Base-by-base conservation (phyloP, 2,797 vertebrate genomes). In the Varecia variegata region DNA sequence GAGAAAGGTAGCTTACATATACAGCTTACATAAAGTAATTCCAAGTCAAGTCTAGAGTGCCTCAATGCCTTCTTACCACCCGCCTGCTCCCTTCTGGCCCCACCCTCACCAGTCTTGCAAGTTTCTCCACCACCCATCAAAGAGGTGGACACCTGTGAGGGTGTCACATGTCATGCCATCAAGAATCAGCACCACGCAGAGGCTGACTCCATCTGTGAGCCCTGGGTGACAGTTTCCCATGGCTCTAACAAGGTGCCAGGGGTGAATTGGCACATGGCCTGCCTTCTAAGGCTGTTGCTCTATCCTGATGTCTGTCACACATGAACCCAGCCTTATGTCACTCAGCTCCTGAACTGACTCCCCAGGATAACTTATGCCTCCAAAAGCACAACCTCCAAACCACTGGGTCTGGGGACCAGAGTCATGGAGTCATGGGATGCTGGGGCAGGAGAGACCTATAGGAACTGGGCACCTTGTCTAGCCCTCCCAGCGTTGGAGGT, bases 41-140 rank as follows among this genome's bases (percentile, higher is more conserved):
- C 60, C 70, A 76, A 65, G 43, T 58, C 35, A 70, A 52, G 38
- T 70, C 71, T 32, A 58, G 81, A 92, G 56, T 2, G 18, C 62
- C 38, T 47, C 32, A 3, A 21, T 50, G 62, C 62, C 87, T 30
- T 70, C 83, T 81, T 67, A 67, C 50, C 30, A 8, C 40, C 56
- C 1, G 4, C 14, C 40, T 87, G 77, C 68, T 77, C 74, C 56
- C 82, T 40, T 62, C n/a, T 3, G 67, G 65, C 85, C 25, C 74
- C 45, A 76, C 74, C 92, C 76, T 88, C 74, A 82, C 87, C 87
- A 83, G 95, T 90, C 81, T 50, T 73, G 18, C 96, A 84, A 79
- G 88, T 91, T 96, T 94, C 85, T 92, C 89, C 77, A 62, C 82
- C 77, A 56, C 50, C 21, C 56, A 87, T 23, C 18, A 87, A 76